Percentiles rank a stretch among this genome's conserved stretches.
These are phyloP conservation scores for Phymatocera aterrima DNA, from an alignment of 2,888 invertebrate species.

Conservation along the genomic window DNA sequence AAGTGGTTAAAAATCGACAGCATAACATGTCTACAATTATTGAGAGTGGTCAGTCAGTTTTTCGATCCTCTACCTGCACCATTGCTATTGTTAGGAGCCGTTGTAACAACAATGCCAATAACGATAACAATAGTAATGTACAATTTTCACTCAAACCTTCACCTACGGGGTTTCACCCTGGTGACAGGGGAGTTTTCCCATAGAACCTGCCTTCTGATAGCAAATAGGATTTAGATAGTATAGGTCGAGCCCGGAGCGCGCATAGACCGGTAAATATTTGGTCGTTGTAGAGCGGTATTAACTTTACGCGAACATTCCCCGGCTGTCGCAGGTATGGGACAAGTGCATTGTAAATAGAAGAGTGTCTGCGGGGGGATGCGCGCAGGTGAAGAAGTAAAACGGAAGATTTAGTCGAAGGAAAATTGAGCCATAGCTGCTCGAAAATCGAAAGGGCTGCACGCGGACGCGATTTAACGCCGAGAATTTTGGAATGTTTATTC, in stretches of 20 bases:
- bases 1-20: not conserved
- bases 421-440: not conserved
- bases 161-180: constrained; percentile 1
- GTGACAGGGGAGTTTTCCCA: constrained; percentile 43
- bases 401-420: not conserved
- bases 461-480: no score
- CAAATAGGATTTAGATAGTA: constrained; percentile 47
- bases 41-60: not conserved
- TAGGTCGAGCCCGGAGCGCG: constrained; percentile 36
- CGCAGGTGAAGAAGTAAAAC: not conserved
- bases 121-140: not conserved
- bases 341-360: constrained; percentile 60
- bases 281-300: constrained; percentile 32
- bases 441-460: not conserved
- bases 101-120: no score
- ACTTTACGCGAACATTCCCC: constrained; percentile 29
- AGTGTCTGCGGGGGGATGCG: constrained; percentile 36
- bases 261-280: constrained; percentile 58
- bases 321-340: constrained; percentile 40
- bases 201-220: not conserved
- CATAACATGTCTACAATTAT: not conserved
- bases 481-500: not conserved
- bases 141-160: not conserved
- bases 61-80: not conserved
- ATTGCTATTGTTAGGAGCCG: not conserved